Conservation (phyloP, 2,797 vertebrate genomes). For the Limosa lapponica region DNA sequence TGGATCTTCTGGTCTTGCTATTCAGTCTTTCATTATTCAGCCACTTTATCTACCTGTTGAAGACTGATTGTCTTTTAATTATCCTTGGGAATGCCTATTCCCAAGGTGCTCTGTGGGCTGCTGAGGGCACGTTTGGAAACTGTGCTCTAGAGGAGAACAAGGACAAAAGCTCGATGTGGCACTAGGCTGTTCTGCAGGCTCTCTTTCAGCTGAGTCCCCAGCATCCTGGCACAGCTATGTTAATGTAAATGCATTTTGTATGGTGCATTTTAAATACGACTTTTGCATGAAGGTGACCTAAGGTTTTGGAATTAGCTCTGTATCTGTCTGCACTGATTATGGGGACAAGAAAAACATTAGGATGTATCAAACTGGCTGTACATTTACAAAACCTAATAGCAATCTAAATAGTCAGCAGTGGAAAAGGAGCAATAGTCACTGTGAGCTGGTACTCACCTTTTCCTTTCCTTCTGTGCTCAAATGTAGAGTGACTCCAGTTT, state of each 20-base stretch:
- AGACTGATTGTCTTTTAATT: neutral
- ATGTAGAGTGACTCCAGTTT: neutral
- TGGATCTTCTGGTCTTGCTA: neutral
- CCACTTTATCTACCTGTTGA: neutral
- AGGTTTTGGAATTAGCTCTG: neutral
- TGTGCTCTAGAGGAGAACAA: neutral
- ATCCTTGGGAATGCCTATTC: neutral
- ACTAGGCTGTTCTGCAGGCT: neutral
- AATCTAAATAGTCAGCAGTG: neutral
- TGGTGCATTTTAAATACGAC: neutral
- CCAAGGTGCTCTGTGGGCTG: neutral
- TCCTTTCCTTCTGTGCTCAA: neutral
- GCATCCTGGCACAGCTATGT: neutral
- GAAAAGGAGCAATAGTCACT: neutral
- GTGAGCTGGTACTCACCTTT: neutral
- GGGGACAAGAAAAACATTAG: neutral
- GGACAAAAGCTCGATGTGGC: neutral
- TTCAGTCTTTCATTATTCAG: neutral
- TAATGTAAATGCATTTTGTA: neutral
- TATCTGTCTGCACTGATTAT: neutral
- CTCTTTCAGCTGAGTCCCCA: neutral
- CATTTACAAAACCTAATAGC: neutral
- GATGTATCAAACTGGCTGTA: neutral
- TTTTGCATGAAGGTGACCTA: neutral
- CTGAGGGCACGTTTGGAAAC: neutral